Conservation (phyloP, 2,888 invertebrate species). For the Plebejus argus region DNA sequence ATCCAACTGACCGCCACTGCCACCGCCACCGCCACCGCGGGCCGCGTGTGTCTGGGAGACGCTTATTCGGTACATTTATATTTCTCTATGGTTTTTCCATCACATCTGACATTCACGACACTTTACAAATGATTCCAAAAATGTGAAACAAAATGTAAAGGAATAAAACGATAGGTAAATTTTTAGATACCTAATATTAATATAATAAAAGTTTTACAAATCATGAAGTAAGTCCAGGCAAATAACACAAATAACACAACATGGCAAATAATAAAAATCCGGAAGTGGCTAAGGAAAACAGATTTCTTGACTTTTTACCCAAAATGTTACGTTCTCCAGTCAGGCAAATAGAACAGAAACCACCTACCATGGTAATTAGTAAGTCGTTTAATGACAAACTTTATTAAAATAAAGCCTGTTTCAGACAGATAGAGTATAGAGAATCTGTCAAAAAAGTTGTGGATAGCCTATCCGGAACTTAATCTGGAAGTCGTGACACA, state of each 20-base stretch:
- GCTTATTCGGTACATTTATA: too few species aligned
- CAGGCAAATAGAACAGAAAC: neutral
- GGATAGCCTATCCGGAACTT: too few species aligned
- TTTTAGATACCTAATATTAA: neutral
- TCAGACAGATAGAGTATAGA: too few species aligned
- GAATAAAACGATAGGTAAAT: neutral
- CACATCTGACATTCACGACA: neutral
- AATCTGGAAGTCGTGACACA: too few species aligned
- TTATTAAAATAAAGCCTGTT: too few species aligned
- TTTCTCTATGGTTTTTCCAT: neutral
- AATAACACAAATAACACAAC: neutral
- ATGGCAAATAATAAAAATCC: neutral
- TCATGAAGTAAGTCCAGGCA: neutral
- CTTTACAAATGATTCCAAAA: neutral
- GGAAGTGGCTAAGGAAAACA: neutral
- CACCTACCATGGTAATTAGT: neutral
- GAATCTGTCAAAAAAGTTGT: too few species aligned
- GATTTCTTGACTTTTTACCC: neutral
- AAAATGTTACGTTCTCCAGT: neutral
- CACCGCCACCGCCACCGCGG: too few species aligned
- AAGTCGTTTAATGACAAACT: neutral
- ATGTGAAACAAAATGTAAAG: neutral
- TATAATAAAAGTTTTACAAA: neutral
- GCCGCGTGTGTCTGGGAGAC: too few species aligned
- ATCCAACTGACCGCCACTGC: too few species aligned